Base-by-base conservation (phyloP, 2,797 vertebrate species). In the Danio tinwini region DNA sequence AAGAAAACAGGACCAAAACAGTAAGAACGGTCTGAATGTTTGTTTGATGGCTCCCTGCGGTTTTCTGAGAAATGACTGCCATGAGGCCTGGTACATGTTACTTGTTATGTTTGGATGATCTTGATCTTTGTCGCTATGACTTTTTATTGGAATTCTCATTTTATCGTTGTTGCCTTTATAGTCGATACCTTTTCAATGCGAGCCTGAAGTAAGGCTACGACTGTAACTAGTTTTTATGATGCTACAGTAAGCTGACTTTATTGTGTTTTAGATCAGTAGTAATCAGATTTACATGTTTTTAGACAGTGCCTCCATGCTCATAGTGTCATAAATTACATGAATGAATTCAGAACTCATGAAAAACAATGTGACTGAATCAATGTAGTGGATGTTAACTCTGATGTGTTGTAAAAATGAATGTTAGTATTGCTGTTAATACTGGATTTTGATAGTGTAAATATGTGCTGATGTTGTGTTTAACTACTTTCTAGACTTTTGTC, bases 21-120 rank as follows among this genome's bases (percentile, higher is more conserved):
- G 40, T 49, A 45, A 58, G 64, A 59, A 37, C 19, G 19, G 16
- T 59, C 17, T 0, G 56, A 67, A 39, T 59, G 64, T 59, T 68
- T 59, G 29, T 29, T 50, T 78, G n/a, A 61, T 40, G 44, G 76
- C n/a, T 78, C 55, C 69, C 53, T 37, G n/a, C 44, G 12, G 64
- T 74, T 16, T 37, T 13, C 19, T 56, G 37, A 17, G 16, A 71
- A 55, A 71, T 71, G 42, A 56, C 37, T 14, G 11, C n/a, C 21
- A 62, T 39, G 58, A 61, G 44, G 16, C 21, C n/a, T 17, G 4
- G 39, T 55, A 58, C 21, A n/a, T 55, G 16, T 6, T 42, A 50
- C n/a, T n/a, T 16, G 5, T 61, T 74, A 75, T 21, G 29, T 63
- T 75, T 55, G 37, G 12, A 47, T 29, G 50, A 47, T 67, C 37